Conservation (phyloP, 2,113 vertebrate genomes). For the Tyrannus savana region DNA sequence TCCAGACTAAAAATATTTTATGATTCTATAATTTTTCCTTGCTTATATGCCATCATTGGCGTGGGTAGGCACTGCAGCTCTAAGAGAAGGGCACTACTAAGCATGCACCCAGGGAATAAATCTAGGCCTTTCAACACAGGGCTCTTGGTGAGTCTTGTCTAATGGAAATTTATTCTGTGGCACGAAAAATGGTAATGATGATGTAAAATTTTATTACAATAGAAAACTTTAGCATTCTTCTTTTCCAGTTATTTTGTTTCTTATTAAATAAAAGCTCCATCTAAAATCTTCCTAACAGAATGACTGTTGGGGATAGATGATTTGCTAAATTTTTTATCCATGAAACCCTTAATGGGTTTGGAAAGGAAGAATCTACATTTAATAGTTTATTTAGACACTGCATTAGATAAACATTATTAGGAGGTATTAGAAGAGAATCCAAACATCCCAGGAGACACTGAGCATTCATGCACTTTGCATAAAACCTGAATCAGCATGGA, state of each 20-base stretch:
- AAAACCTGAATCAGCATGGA: slow-evolving; percentile 4
- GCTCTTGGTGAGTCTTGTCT: neutral
- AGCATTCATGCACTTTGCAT: slow-evolving; percentile 11
- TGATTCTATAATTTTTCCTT: neutral
- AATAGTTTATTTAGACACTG: slow-evolving; percentile 34
- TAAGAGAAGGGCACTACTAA: neutral
- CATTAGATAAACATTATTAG: slow-evolving; percentile 21
- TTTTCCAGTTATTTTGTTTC: neutral
- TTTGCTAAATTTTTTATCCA: neutral
- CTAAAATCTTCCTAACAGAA: neutral
- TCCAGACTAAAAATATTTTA: neutral
- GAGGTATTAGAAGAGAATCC: slow-evolving; percentile 22
- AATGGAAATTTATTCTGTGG: neutral
- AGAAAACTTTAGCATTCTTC: neutral
- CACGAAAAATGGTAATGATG: neutral
- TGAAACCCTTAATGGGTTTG: neutral
- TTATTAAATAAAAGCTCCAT: neutral
- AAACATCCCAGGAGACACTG: neutral
- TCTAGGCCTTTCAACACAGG: neutral
- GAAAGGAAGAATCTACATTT: slow-evolving; percentile 18
- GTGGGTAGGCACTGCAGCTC: neutral
- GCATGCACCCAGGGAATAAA: neutral
- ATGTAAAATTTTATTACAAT: neutral
- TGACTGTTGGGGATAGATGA: neutral
- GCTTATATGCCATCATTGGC: neutral